Evolutionary conservation across 1,140 invertebrate species (phyloP).

Genomic region (Dendroctonus valens): DNA sequence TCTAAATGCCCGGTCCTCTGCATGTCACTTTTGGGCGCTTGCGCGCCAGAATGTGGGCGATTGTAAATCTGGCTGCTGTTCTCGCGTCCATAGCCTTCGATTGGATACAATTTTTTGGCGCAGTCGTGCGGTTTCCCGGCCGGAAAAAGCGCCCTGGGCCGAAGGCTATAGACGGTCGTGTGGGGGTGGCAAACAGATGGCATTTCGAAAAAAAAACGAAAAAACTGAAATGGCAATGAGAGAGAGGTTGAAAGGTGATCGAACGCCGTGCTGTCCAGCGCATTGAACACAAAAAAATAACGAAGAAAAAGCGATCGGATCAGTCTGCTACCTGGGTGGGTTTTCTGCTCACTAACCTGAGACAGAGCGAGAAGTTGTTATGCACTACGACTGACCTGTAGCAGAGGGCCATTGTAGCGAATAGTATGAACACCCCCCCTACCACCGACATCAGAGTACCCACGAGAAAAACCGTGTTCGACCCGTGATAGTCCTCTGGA

Average conservation of each 20-base stretch:
- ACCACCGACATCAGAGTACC: slow-evolving; percentile 97
- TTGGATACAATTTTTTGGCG: too few species aligned
- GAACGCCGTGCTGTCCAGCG: too few species aligned
- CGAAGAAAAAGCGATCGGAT: slow-evolving; percentile 44
- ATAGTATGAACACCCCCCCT: slow-evolving; percentile 96
- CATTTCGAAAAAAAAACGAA: too few species aligned
- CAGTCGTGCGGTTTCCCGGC: too few species aligned
- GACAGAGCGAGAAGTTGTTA: slow-evolving; percentile 95
- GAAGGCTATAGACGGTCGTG: too few species aligned
- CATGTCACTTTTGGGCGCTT: too few species aligned
- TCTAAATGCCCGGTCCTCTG: background rate
- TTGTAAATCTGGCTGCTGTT: slow-evolving; percentile 3
- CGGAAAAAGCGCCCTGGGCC: too few species aligned
- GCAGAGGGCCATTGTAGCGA: slow-evolving; percentile 97
- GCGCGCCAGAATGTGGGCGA: background rate
- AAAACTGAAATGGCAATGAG: too few species aligned
- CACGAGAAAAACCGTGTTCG: slow-evolving; percentile 94
- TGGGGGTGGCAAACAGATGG: too few species aligned
- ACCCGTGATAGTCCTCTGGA: slow-evolving; percentile 89
- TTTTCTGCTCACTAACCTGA: slow-evolving; percentile 80
- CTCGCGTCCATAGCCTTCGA: too few species aligned
- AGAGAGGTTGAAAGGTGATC: too few species aligned
- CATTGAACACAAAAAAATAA: background rate
- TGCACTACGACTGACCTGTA: slow-evolving; percentile 98
- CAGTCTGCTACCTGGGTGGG: slow-evolving; percentile 49